phyloP scores from a whole-genome alignment of 2,888 invertebrate genomes.

The Hylaea fasciaria region DNA sequence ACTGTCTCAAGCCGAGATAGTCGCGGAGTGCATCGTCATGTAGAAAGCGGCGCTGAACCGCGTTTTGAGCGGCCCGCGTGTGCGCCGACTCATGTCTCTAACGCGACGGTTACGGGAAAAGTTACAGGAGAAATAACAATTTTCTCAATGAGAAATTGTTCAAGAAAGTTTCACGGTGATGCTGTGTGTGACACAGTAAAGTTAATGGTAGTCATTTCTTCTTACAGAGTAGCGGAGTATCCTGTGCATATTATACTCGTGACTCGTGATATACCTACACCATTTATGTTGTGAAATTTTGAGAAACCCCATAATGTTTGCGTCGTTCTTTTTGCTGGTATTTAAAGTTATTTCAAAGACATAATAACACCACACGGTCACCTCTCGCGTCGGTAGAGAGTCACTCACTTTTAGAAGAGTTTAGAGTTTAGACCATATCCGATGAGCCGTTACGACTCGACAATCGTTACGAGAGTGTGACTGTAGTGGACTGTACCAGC shows the following conservation, averaged over 20 bases:
- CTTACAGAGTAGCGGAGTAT: neutral
- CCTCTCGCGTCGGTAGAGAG: too few relatives aligned
- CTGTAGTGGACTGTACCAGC: too few relatives aligned
- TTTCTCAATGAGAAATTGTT: slow-evolving; percentile 21
- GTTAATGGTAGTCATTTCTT: slow-evolving; percentile 3
- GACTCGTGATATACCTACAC: too few relatives aligned
- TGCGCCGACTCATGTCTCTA: slow-evolving; percentile 12
- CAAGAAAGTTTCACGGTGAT: slow-evolving; percentile 13
- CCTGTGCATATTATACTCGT: too few relatives aligned
- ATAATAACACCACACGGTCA: too few relatives aligned
- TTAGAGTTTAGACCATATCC: too few relatives aligned
- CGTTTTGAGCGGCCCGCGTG: slow-evolving; percentile 1
- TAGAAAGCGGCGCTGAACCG: slow-evolving; percentile 17
- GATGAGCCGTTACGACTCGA: too few relatives aligned
- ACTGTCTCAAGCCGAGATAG: slow-evolving; percentile 2
- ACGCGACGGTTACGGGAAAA: slow-evolving; percentile 20
- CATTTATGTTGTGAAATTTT: neutral
- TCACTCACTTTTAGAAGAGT: too few relatives aligned
- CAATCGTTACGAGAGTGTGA: too few relatives aligned
- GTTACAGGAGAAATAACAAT: slow-evolving; percentile 27
- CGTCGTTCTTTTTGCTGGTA: too few relatives aligned
- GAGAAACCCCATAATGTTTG: too few relatives aligned
- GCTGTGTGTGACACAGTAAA: neutral
- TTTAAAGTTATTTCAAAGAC: too few relatives aligned
- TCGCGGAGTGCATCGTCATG: slow-evolving; percentile 9